phyloP scores from a whole-genome alignment of 2,888 invertebrate species.

The Entomobrya proxima region DNA sequence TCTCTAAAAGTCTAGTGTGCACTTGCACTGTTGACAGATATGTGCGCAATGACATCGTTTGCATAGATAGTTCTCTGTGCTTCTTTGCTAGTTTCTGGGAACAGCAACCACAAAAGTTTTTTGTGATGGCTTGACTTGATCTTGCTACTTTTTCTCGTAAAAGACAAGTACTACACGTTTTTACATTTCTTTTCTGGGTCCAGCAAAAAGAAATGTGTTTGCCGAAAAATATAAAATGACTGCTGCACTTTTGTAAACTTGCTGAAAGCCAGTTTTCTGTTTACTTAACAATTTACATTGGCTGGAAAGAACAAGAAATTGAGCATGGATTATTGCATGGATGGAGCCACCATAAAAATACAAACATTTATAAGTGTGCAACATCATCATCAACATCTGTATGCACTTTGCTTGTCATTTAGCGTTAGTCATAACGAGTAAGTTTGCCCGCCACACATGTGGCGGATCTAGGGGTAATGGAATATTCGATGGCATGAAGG shows the following conservation, averaged over 20 bases:
- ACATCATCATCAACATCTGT: constrained; percentile 18
- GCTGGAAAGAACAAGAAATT: not conserved
- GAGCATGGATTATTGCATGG: not conserved
- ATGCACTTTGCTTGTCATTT: constrained; percentile 24
- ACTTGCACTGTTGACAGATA: not conserved
- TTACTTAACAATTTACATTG: constrained; percentile 23
- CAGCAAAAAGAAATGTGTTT: not conserved
- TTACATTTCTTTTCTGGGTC: not conserved
- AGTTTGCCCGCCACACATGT: no score
- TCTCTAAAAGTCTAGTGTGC: not conserved
- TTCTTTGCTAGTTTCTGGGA: not conserved
- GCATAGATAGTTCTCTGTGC: not conserved
- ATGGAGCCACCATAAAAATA: not conserved
- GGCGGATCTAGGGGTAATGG: no score
- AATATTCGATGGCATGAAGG: no score
- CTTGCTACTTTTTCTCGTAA: not conserved
- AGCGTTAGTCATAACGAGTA: constrained; percentile 37
- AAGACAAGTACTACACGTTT: not conserved
- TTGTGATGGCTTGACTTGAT: not conserved
- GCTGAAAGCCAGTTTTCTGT: constrained; percentile 31
- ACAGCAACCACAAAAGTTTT: no score
- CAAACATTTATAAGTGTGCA: not conserved
- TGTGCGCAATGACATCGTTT: not conserved
- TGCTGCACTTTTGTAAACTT: constrained; percentile 20
- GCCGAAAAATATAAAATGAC: constrained; percentile 1